These are phyloP conservation scores for Sesia bembeciformis DNA, from an alignment of 2,888 invertebrate species.

Conservation along the genomic window DNA sequence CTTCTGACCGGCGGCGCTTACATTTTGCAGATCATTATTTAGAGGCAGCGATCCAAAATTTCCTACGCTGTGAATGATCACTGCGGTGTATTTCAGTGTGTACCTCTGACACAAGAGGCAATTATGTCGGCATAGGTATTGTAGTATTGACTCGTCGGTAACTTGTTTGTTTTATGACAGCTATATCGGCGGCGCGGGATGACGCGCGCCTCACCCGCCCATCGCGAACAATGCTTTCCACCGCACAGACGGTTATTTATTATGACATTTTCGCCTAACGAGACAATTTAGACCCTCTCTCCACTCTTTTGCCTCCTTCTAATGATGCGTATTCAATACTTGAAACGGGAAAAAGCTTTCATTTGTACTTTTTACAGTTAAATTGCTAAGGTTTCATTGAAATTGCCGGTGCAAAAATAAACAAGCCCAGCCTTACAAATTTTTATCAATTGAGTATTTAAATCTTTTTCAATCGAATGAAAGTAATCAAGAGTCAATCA, in stretches of 20 bases:
- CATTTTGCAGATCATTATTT: constrained; percentile 30
- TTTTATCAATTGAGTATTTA: no score
- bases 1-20: constrained; percentile 10
- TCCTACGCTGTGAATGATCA: constrained; percentile 16
- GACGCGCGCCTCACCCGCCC: constrained; percentile 14
- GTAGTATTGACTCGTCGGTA: constrained; percentile 41
- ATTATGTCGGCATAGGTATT: constrained; percentile 34
- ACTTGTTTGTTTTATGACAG: constrained; percentile 41
- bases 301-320: constrained; percentile 23
- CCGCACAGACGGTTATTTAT: constrained; percentile 40
- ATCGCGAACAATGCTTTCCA: constrained; percentile 25
- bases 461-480: no score
- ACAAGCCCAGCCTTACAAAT: no score
- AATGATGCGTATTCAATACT: constrained; percentile 25
- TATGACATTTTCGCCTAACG: constrained; percentile 35
- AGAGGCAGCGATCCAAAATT: constrained; percentile 31
- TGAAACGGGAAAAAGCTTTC: constrained; percentile 15
- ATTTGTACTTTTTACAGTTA: constrained; percentile 5
- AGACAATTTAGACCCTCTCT: constrained; percentile 16
- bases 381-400: no score
- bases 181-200: constrained; percentile 24
- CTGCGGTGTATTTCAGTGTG: constrained; percentile 8
- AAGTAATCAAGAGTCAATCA: no score
- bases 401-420: no score
- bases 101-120: constrained; percentile 37